phyloP scores from a whole-genome alignment of 1,140 invertebrate species.

The Calephelis virginiensis region DNA sequence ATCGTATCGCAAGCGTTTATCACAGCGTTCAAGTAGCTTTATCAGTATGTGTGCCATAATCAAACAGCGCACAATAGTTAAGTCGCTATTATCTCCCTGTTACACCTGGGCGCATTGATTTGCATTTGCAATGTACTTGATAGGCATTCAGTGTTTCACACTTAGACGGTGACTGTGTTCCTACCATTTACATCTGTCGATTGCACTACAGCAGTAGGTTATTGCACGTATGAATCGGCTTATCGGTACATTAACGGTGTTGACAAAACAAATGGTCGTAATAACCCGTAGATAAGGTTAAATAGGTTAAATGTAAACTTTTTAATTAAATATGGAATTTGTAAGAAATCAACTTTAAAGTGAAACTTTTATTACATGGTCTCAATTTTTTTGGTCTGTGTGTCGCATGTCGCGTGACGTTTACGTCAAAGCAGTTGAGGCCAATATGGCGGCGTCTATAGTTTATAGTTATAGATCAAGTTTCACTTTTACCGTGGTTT shows the following conservation, averaged over 20 bases:
- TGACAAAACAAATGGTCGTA: no score
- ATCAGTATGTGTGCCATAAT: constrained; percentile 26
- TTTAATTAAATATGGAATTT: no score
- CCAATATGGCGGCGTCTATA: no score
- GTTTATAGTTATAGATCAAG: no score
- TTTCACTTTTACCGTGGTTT: no score
- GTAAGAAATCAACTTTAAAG: no score
- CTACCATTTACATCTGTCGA: constrained; percentile 36
- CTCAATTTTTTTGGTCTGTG: no score
- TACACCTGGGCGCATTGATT: constrained; percentile 63
- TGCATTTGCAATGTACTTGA: constrained; percentile 56
- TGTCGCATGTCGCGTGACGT: no score
- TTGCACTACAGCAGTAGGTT: constrained; percentile 24
- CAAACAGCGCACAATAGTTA: constrained; percentile 39
- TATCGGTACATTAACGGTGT: background rate
- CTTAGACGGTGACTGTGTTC: constrained; percentile 39
- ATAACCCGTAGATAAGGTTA: background rate
- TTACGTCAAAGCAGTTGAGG: no score
- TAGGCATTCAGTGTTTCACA: constrained; percentile 51
- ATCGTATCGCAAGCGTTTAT: background rate
- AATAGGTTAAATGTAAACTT: background rate
- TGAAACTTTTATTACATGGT: no score
- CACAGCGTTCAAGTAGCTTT: background rate
- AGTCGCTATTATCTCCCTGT: constrained; percentile 49
- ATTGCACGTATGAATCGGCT: constrained; percentile 4